Percentiles rank a stretch among this genome's conserved stretches.
Conservation (phyloP, 2,888 invertebrate genomes). For the Allygus modestus region DNA sequence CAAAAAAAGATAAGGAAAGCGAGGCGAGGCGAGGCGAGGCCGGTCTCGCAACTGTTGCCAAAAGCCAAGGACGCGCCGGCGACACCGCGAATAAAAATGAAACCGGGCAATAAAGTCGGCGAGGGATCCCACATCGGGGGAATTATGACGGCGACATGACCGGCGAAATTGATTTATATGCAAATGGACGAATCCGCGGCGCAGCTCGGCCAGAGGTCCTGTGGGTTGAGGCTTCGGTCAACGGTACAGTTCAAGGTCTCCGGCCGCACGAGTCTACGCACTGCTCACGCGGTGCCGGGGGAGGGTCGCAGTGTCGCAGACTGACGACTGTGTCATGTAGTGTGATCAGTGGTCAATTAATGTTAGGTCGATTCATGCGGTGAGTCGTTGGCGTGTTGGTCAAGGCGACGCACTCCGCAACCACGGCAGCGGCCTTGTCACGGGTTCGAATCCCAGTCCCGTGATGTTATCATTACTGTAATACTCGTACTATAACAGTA, state of each 20-base stretch:
- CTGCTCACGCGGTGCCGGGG: background rate
- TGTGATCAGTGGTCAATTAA: background rate
- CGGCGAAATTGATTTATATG: conserved; percentile 13
- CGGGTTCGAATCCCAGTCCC: too few species aligned
- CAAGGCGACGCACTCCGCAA: too few species aligned
- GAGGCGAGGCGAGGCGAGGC: background rate
- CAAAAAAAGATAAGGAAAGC: background rate
- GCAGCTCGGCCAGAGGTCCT: conserved; percentile 2
- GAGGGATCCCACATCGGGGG: conserved; percentile 2
- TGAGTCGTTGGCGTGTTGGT: too few species aligned
- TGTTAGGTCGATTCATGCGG: background rate
- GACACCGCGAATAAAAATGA: conserved; percentile 40
- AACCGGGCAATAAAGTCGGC: conserved; percentile 17
- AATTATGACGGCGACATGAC: conserved; percentile 15
- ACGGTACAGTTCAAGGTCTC: conserved; percentile 13
- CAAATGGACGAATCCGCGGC: conserved; percentile 27
- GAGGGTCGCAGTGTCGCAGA: too few species aligned
- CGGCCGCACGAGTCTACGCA: background rate
- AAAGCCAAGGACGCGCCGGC: conserved; percentile 26
- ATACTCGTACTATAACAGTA: too few species aligned
- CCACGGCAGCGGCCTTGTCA: too few species aligned
- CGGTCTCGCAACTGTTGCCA: conserved; percentile 14
- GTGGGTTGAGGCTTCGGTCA: background rate
- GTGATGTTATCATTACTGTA: too few species aligned
- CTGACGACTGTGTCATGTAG: too few species aligned